Conservation (phyloP, 2,797 vertebrate species). For the Danio choprae region DNA sequence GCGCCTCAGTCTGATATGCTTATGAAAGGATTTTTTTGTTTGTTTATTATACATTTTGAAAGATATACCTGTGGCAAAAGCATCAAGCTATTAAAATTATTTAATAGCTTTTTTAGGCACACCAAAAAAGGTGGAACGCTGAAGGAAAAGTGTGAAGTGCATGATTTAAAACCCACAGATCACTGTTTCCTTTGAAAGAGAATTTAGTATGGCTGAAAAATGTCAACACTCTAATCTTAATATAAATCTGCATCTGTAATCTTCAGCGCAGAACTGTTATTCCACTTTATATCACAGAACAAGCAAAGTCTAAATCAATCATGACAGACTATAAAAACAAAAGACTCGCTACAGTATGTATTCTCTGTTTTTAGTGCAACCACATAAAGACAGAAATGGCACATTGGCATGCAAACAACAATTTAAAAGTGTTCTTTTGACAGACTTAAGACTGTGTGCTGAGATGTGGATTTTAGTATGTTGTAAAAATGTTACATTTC, state of each 20-base stretch:
- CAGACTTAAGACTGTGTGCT: not conserved
- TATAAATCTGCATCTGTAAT: not conserved
- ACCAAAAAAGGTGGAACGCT: not conserved
- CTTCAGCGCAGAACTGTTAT: not conserved
- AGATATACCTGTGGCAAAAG: constrained; percentile 36
- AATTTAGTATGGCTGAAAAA: constrained; percentile 3
- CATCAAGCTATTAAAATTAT: constrained; percentile 31
- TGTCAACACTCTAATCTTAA: not conserved
- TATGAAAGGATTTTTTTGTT: constrained; percentile 24
- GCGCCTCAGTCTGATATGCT: constrained; percentile 21
- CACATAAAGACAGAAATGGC: not conserved
- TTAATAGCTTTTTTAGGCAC: constrained; percentile 36
- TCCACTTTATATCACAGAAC: not conserved
- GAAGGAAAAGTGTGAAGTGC: not conserved
- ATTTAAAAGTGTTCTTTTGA: not conserved
- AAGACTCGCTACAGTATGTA: not conserved
- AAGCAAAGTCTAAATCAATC: not conserved
- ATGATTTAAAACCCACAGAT: constrained; percentile 2
- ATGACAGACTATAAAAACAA: not conserved
- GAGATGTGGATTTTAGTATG: no score
- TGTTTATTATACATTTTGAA: constrained; percentile 45
- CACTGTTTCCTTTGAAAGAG: not conserved
- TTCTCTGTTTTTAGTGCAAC: not conserved
- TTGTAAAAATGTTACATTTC: no score
- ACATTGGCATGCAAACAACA: not conserved